phyloP scores from a whole-genome alignment of 2,113 vertebrate species.

The Elgaria multicarinata region DNA sequence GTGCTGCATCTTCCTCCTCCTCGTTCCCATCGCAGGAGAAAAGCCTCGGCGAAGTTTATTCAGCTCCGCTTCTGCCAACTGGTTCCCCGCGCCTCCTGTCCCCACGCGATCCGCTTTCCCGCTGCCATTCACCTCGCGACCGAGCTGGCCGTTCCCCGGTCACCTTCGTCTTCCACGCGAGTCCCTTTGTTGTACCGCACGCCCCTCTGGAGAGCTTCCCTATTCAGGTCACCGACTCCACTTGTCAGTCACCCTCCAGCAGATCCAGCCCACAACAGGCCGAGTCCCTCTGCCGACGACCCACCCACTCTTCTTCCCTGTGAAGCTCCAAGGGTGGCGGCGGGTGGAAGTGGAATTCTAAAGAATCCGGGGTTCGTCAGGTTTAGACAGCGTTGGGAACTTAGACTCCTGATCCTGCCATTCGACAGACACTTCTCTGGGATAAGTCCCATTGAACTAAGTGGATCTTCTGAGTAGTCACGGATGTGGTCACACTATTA shows the following conservation, averaged over 20 bases:
- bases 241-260: slow-evolving; percentile 6
- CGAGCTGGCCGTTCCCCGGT: background rate
- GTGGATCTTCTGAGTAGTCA: too few relatives aligned
- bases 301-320: background rate
- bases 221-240: slow-evolving; percentile 17
- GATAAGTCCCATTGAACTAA: too few relatives aligned
- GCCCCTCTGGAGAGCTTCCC: background rate
- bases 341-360: background rate
- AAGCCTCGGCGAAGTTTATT: slow-evolving; percentile 5
- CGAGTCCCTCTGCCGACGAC: background rate
- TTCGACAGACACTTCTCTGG: too few relatives aligned
- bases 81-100: background rate
- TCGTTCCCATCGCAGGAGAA: background rate
- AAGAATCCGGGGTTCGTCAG: background rate
- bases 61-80: background rate
- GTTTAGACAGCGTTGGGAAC: too few relatives aligned
- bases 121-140: background rate
- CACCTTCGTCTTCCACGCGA: background rate
- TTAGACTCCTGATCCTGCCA: background rate
- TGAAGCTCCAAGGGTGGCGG: background rate
- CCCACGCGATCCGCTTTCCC: background rate
- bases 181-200: background rate
- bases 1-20: background rate
- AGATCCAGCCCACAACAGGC: background rate
- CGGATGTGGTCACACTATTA: too few relatives aligned